Evolutionary conservation across 2,797 vertebrate genomes (phyloP), one percentile per base, ranked within the genome.

Genomic region (Cygnus olor): DNA sequence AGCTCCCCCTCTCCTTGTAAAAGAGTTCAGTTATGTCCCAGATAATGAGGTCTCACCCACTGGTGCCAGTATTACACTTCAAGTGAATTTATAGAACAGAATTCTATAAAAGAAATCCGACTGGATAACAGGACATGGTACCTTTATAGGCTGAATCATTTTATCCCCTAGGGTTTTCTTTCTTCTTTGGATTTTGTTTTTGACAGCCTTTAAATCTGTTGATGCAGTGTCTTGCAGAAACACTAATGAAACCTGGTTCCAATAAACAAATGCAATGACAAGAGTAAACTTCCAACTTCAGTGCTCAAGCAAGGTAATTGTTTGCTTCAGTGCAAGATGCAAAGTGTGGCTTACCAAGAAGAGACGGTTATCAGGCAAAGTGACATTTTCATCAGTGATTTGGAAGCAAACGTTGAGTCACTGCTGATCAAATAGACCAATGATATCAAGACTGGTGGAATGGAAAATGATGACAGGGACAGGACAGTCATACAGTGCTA

Each of bases 161-260:
- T 81, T 73, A 45, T 76, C 70, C 80, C 49, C 72, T 34, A 72
- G 44, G 66, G 68, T 63, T 47, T 79, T 58, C 86, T 88, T 91
- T 90, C 71, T 80, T 78, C 45, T 18, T n/a, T 32, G 74, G 53
- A n/a, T 90, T 93, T 93, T 71, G 73, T 2, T 34, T 86, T 77
- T 88, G 80, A 54, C 71, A 96, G 88, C 70, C 66, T 94, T 91
- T 81, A 54, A 80, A 73, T 80, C 64, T 84, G 44, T 76, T 56
- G 42, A 65, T 90, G 54, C 42, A 56, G 47, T 70, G 53, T 73
- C 71, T 77, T 89, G 57, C 64, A 82, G 80, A 82, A 87, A 90
- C 57, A 71, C 44, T 86, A 42, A 90, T 68, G 73, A 94, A 91
- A 93, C 56, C 73, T 73, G 77, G 54, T 85, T 69, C 56, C 19